Percentiles rank a stretch among this genome's conserved stretches.
phyloP scores from a whole-genome alignment of 2,888 invertebrate genomes.

The Megastigmus dorsalis region DNA sequence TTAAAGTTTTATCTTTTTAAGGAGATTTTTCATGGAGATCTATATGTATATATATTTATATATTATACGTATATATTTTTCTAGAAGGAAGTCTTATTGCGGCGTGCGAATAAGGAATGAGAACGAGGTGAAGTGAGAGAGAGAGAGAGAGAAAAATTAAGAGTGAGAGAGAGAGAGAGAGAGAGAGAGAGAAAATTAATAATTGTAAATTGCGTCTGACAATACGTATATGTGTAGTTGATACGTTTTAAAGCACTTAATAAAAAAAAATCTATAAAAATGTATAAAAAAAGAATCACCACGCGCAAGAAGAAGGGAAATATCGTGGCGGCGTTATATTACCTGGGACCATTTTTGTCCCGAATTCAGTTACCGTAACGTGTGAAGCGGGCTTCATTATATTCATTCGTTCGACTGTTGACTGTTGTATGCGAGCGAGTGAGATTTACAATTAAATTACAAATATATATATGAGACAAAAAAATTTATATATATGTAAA shows the following conservation, averaged over 20 bases:
- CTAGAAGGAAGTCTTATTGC: slow-evolving; percentile 18
- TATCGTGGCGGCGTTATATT: slow-evolving; percentile 49
- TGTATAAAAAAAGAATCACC: slow-evolving; percentile 2
- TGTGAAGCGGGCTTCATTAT: slow-evolving; percentile 68
- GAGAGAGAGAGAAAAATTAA: background rate
- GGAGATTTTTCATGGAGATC: slow-evolving; percentile 7
- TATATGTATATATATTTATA: background rate
- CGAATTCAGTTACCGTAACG: slow-evolving; percentile 56
- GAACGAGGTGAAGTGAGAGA: background rate
- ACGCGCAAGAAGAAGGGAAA: slow-evolving; percentile 12
- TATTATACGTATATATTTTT: slow-evolving; percentile 32
- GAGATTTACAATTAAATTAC: slow-evolving; percentile 52
- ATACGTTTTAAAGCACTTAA: slow-evolving; percentile 30
- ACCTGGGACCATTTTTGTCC: slow-evolving; percentile 54
- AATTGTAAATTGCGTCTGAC: slow-evolving; percentile 39
- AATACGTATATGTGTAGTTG: slow-evolving; percentile 22
- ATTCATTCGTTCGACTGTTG: slow-evolving; percentile 63
- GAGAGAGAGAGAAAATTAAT: slow-evolving; percentile 43
- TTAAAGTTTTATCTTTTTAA: slow-evolving; percentile 13
- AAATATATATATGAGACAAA: slow-evolving; percentile 8
- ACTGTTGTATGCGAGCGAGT: slow-evolving; percentile 61
- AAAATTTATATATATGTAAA: slow-evolving; percentile 15
- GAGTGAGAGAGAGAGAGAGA: slow-evolving; percentile 23
- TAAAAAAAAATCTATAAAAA: slow-evolving; percentile 20
- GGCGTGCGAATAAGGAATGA: too few species aligned